These are phyloP conservation scores for Aspidiotus destructor DNA, from an alignment of 2,888 invertebrate species.

Conservation along the genomic window DNA sequence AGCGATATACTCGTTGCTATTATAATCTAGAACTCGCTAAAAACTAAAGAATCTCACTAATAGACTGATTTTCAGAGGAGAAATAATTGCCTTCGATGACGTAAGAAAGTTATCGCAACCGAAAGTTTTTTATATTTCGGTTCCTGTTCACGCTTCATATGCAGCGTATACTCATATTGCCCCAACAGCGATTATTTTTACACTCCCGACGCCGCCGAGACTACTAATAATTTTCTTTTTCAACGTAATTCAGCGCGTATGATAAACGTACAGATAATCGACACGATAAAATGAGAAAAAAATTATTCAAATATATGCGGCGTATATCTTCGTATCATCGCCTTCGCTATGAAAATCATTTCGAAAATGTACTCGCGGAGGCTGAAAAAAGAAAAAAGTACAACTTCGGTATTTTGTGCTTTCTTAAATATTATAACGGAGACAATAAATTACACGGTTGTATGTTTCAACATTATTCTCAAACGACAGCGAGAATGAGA, in stretches of 20 bases:
- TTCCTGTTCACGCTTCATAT: too few relatives aligned
- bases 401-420: background rate
- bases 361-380: slow-evolving; percentile 2
- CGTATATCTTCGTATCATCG: background rate
- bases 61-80: too few relatives aligned
- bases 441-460: background rate
- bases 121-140: too few relatives aligned
- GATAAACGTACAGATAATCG: background rate
- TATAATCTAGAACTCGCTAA: too few relatives aligned
- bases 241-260: background rate
- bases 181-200: too few relatives aligned
- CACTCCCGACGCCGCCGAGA: too few relatives aligned
- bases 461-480: background rate
- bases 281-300: background rate
- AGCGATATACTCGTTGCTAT: too few relatives aligned
- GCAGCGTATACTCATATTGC: too few relatives aligned
- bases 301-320: slow-evolving; percentile 4
- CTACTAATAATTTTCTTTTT: background rate
- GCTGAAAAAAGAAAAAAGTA: background rate
- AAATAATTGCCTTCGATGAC: too few relatives aligned
- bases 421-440: slow-evolving; percentile 1
- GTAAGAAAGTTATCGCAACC: too few relatives aligned
- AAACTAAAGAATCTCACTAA: too few relatives aligned
- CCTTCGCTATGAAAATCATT: background rate
- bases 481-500: too few relatives aligned